A percentile compares a stretch with the other conserved stretches of the same genome.
Conservation (phyloP, 2,888 invertebrate species). For the Cantharis rufa region DNA sequence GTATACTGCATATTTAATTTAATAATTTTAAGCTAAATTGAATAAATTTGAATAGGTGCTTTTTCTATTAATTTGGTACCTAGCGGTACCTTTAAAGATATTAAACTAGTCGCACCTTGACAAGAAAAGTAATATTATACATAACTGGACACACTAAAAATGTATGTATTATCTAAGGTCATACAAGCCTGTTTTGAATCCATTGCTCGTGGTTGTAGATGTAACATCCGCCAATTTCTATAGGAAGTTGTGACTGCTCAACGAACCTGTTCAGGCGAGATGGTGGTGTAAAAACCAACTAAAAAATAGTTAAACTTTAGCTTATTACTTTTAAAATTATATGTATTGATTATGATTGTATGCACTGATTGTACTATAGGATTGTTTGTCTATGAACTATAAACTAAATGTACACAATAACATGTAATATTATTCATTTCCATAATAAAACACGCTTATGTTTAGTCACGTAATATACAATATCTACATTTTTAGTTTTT, state of each 20-base stretch:
- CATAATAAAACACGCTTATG: not conserved
- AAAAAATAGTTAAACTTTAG: conserved; percentile 43
- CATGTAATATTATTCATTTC: not conserved
- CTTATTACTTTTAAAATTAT: not conserved
- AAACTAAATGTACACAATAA: not conserved
- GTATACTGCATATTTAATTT: no score
- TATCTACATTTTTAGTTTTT: not conserved
- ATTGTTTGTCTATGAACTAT: not conserved
- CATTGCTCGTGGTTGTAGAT: conserved; percentile 74
- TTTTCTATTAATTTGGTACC: not conserved
- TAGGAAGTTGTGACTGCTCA: conserved; percentile 70
- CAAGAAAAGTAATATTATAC: not conserved
- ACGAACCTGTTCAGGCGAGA: conserved; percentile 71
- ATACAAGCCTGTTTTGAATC: conserved; percentile 76
- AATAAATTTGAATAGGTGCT: not conserved
- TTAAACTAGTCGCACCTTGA: not conserved
- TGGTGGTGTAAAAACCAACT: conserved; percentile 73
- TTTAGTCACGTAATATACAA: not conserved
- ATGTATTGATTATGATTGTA: not conserved
- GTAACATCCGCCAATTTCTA: conserved; percentile 73
- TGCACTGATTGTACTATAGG: not conserved
- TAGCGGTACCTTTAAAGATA: not conserved
- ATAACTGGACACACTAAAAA: not conserved
- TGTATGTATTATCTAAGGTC: conserved; percentile 38
- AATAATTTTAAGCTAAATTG: no score